Percentiles rank a stretch among this genome's conserved stretches.
phyloP scores from a whole-genome alignment of 2,888 invertebrate species.

The Lottia gigantea region DNA sequence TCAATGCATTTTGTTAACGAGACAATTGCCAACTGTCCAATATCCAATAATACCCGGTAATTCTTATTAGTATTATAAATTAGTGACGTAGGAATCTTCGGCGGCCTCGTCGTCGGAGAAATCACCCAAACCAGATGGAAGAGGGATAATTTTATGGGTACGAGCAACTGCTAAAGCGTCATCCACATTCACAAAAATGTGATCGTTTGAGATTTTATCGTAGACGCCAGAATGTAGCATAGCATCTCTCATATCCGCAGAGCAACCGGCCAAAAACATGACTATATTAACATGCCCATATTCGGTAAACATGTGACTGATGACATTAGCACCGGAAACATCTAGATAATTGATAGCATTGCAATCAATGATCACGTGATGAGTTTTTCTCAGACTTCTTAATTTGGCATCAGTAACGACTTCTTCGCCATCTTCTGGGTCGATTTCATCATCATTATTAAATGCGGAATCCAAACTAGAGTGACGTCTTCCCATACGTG shows the following conservation, averaged over 20 bases:
- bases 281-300: slow-evolving; percentile 57
- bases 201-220: slow-evolving; percentile 48
- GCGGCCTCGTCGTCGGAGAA: slow-evolving; percentile 56
- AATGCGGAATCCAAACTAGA: slow-evolving; percentile 29
- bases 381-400: slow-evolving; percentile 47
- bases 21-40: too few relatives aligned
- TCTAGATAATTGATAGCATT: slow-evolving; percentile 57
- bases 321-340: slow-evolving; percentile 56
- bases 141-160: slow-evolving; percentile 40
- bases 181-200: slow-evolving; percentile 49
- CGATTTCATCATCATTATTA: slow-evolving; percentile 34
- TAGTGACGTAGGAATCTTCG: slow-evolving; percentile 55
- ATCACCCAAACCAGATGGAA: slow-evolving; percentile 46
- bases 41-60: too few relatives aligned
- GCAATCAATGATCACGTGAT: slow-evolving; percentile 57
- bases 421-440: slow-evolving; percentile 52
- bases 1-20: too few relatives aligned
- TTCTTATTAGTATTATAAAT: slow-evolving; percentile 28
- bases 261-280: slow-evolving; percentile 51
- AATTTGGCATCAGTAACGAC: slow-evolving; percentile 51
- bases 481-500: slow-evolving; percentile 20
- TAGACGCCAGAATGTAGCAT: slow-evolving; percentile 53
- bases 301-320: slow-evolving; percentile 54
- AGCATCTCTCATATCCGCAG: slow-evolving; percentile 44
- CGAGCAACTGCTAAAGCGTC: slow-evolving; percentile 55